Percentiles rank a stretch among this genome's conserved stretches.
These are phyloP conservation scores for Orestias chungarensis DNA, from an alignment of 2,797 vertebrate genomes.

Conservation along the genomic window DNA sequence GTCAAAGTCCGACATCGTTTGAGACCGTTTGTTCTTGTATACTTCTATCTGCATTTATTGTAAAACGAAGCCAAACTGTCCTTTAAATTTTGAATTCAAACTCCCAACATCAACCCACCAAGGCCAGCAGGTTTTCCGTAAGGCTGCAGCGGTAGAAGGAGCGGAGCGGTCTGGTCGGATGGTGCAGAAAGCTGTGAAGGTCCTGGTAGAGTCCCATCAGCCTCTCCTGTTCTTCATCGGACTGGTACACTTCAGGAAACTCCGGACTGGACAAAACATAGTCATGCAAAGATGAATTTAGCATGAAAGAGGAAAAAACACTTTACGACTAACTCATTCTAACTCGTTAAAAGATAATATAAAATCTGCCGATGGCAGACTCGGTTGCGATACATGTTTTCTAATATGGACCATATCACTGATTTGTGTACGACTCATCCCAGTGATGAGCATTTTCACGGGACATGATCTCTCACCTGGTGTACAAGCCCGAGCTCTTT, in stretches of 20 bases:
- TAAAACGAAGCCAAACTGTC: too few relatives aligned
- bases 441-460: too few relatives aligned
- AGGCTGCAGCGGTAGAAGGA: constrained; percentile 90
- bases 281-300: neutral
- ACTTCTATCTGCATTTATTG: too few relatives aligned
- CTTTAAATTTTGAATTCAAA: too few relatives aligned
- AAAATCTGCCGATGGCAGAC: too few relatives aligned
- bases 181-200: constrained; percentile 93
- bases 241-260: constrained; percentile 86
- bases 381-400: too few relatives aligned
- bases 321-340: too few relatives aligned
- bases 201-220: constrained; percentile 93
- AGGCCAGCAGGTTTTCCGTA: constrained; percentile 91
- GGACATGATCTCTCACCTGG: constrained; percentile 82
- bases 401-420: too few relatives aligned
- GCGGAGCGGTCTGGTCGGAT: constrained; percentile 89
- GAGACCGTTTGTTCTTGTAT: too few relatives aligned
- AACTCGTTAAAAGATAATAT: too few relatives aligned
- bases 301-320: neutral
- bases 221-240: constrained; percentile 87
- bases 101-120: constrained; percentile 77
- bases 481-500: constrained; percentile 97
- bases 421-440: too few relatives aligned
- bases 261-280: constrained; percentile 81
- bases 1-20: too few relatives aligned